Evolutionary conservation across 1,140 invertebrate genomes (phyloP), one percentile per base, ranked within the genome.

Genomic region (Forficula auricularia): DNA sequence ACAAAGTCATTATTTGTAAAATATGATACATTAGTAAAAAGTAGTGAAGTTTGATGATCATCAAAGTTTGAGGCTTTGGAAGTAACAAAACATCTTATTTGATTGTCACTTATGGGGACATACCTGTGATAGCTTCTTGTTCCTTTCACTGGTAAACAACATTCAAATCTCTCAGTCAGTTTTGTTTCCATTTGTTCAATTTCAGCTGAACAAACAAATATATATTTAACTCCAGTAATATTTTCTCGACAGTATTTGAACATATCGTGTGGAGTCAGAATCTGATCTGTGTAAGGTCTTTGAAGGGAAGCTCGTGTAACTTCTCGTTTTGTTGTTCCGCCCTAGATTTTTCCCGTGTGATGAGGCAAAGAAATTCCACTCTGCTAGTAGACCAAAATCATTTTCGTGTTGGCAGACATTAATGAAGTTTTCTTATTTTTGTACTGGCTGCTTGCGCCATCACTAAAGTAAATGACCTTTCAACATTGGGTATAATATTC

Each of bases 301-400:
- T 36, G 34, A 13, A 36, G 34, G 34, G 13, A 8, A 36, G 34
- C 34, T 36, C 18, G 14, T 13, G 34, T 15, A 36, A 36, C 20
- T 40, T 19, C 20, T 40, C 20, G 14, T 27, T 40, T 40, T 40
- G 19, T 20, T 40, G 16, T 27, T 13, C 13, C 16, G 20, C 20
- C 16, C 19, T 14, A 31, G 9, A 19, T 43, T 43, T 20, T 40
- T 40, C 14, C 31, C 35, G 14, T 3, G 22, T 4, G 34, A 36
- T 36, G 3, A 15, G 34, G 54, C 56, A 45, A 54, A 58, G 45
- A 60, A 58, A 27, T 53, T 35, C 54, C 58, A 59, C 45, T 57
- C 50, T 10, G 55, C n/a, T n/a, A n/a, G n/a, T n/a, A n/a, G n/a
- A n/a, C 57, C 37, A 48, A 57, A 60, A 44, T 60, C 57, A 22